These are phyloP conservation scores for Spodoptera litura DNA, from an alignment of 1,140 invertebrate species.

Conservation along the genomic window DNA sequence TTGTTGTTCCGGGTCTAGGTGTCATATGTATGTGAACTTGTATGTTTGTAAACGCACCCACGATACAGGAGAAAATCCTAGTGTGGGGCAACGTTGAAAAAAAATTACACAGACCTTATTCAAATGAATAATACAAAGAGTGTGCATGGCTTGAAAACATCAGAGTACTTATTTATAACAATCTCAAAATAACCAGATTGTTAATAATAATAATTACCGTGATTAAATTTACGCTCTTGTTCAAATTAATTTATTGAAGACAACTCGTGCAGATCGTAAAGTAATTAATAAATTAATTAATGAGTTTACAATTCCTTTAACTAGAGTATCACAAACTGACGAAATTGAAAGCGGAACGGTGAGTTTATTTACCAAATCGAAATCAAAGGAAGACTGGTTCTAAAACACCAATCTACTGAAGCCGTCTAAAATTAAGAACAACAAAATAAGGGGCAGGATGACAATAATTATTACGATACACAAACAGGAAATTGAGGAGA, in stretches of 20 bases:
- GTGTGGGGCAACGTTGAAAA: too few species aligned
- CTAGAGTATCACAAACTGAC: background rate
- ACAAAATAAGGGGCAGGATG: background rate
- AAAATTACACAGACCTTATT: too few species aligned
- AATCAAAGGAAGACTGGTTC: background rate
- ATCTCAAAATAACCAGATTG: background rate
- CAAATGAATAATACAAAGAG: background rate
- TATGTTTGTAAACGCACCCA: too few species aligned
- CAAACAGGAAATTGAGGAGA: constrained; percentile 1
- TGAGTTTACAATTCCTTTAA: constrained; percentile 13
- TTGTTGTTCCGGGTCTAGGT: too few species aligned
- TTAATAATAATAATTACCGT: constrained; percentile 12
- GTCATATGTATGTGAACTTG: too few species aligned
- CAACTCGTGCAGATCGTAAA: background rate
- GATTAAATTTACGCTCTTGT: background rate
- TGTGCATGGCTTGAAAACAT: background rate
- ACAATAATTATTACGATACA: background rate
- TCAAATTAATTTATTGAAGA: constrained; percentile 19
- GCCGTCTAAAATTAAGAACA: background rate
- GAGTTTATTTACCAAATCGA: background rate
- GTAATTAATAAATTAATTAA: constrained; percentile 26
- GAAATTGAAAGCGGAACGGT: background rate
- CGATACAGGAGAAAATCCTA: too few species aligned
- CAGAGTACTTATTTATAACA: background rate
- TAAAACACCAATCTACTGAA: background rate